Evolutionary conservation across 2,888 invertebrate genomes (phyloP).

Genomic region (Tetragnatha montana): DNA sequence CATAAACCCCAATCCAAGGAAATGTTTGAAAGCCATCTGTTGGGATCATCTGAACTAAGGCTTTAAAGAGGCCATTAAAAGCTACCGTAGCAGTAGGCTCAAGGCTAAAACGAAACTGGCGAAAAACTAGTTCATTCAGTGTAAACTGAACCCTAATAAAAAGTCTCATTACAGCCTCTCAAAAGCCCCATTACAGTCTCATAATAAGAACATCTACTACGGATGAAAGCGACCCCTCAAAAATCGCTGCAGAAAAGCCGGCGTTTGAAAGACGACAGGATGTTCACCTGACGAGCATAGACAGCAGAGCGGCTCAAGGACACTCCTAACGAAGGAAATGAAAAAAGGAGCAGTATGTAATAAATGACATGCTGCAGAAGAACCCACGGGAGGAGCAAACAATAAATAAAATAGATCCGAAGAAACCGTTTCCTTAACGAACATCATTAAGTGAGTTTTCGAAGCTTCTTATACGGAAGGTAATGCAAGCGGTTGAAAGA

Average conservation of each 20-base stretch:
- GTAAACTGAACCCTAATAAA: no score
- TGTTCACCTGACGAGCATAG: slow-evolving; percentile 25
- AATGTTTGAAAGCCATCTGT: no score
- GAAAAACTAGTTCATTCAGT: no score
- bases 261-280: slow-evolving; percentile 23
- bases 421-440: slow-evolving; percentile 60
- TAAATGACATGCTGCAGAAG: slow-evolving; percentile 38
- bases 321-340: slow-evolving; percentile 50
- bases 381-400: slow-evolving; percentile 24
- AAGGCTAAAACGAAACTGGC: no score
- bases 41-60: no score
- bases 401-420: slow-evolving; percentile 31
- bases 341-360: slow-evolving; percentile 25
- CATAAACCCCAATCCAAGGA: no score
- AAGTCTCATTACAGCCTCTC: background rate
- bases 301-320: slow-evolving; percentile 55
- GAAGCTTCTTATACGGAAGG: slow-evolving; percentile 49
- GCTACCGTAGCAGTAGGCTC: no score
- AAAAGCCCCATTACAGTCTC: background rate
- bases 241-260: background rate
- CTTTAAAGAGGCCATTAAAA: no score
- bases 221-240: background rate
- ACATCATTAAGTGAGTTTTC: slow-evolving; percentile 59
- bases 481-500: slow-evolving; percentile 47
- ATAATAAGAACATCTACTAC: background rate